Conservation (phyloP, 2,797 vertebrate genomes). For the Aselliscus stoliczkanus region DNA sequence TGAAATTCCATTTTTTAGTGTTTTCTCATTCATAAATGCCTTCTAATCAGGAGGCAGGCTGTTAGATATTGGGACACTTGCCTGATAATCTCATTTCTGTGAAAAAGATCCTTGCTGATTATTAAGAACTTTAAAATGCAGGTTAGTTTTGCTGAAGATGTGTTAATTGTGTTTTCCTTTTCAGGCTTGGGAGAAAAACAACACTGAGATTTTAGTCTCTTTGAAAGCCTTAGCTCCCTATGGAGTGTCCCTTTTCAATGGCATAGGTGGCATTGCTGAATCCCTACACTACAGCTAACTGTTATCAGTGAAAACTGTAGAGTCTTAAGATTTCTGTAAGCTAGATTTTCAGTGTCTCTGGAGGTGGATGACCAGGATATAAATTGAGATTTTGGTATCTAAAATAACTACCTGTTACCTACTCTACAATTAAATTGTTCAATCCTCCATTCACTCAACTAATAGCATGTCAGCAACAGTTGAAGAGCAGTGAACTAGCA, state of each 20-base stretch:
- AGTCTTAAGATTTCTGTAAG: not conserved
- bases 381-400: not conserved
- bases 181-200: not conserved
- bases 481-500: not conserved
- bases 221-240: not conserved
- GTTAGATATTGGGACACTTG: not conserved
- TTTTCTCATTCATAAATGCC: not conserved
- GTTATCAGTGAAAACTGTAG: not conserved
- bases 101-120: not conserved
- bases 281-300: not conserved
- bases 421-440: not conserved
- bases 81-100: not conserved
- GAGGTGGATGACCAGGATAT: not conserved
- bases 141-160: not conserved
- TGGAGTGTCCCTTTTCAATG: not conserved
- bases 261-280: not conserved
- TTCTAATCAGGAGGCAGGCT: not conserved
- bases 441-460: not conserved
- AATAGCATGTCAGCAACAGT: not conserved
- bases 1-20: not conserved
- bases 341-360: not conserved
- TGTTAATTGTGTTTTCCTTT: not conserved
- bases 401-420: not conserved
- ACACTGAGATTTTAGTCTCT: not conserved
- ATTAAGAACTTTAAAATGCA: not conserved